Evolutionary conservation across 2,797 vertebrate species (phyloP).

Genomic region (Falco naumanni): DNA sequence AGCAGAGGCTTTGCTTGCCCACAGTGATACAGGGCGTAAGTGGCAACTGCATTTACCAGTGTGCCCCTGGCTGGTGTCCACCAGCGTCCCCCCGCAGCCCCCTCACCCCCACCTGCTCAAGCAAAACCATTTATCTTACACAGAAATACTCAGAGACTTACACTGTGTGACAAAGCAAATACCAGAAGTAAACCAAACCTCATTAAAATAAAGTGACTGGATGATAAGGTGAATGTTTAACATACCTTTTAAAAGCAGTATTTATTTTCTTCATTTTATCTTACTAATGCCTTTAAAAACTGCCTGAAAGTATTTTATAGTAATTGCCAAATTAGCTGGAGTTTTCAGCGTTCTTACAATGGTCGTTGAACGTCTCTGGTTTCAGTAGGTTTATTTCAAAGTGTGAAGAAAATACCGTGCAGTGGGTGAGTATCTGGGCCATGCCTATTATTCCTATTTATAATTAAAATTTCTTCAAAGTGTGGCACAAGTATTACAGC

Average conservation of each 20-base stretch:
- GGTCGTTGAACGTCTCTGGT: background rate
- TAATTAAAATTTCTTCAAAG: background rate
- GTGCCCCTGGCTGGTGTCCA: background rate
- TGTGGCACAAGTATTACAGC: background rate
- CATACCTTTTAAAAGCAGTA: constrained; percentile 28
- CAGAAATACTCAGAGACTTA: background rate
- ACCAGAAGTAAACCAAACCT: constrained; percentile 42
- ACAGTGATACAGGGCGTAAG: background rate
- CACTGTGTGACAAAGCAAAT: constrained; percentile 15
- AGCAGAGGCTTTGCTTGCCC: background rate
- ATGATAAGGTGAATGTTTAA: constrained; percentile 28
- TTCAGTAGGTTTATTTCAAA: background rate
- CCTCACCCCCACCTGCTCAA: background rate
- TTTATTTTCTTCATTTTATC: constrained; percentile 16
- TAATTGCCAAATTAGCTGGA: background rate
- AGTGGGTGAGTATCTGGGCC: background rate
- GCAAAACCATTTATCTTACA: background rate
- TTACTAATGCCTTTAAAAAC: constrained; percentile 29
- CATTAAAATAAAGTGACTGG: constrained; percentile 58
- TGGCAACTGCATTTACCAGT: background rate
- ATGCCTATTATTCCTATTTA: background rate
- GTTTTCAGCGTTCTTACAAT: background rate
- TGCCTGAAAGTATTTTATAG: background rate
- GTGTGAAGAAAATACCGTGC: background rate
- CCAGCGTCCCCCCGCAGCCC: background rate